Evolutionary conservation across 2,113 vertebrate species (phyloP), one percentile per base, ranked within the genome.

Genomic region (Blennius ocellaris): DNA sequence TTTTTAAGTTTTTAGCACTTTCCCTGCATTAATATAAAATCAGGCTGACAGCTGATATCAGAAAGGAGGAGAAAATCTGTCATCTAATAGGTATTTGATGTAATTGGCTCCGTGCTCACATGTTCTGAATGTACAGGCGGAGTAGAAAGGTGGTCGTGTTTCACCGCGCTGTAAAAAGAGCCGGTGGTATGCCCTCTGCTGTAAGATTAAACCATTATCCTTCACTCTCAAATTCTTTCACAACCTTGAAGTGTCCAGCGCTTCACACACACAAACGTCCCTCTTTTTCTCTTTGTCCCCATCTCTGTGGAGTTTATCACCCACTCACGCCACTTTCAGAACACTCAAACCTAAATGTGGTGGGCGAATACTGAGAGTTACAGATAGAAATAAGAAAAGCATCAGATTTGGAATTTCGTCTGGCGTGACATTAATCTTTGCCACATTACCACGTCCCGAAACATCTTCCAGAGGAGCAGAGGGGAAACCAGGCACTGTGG

Each of bases 391-490:
- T 0, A 45, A 1, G 51, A 55, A 56, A 69, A 47, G 83, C 49
- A 71, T 66, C 21, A 70, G 64, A 62, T 74, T 82, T 62, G 79
- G 72, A 49, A 81, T 89, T 80, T 74, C 54, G 40, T 0, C 79
- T 66, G 48, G 38, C 54, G 37, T 36, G 9, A 47, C 45, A 72
- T 63, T 76, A 83, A 83, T 87, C 77, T 75, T 75, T 40, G 41
- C 52, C 76, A 82, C 78, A 77, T 87, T 86, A 89, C 39, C 80
- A 68, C 79, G 52, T 87, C 81, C 57, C 70, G 85, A 89, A 74
- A 59, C 16, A 49, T 9, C 16, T 16, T 16, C 14, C 11, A 38
- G 38, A 58, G 17, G 59, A 8, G 63, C 37, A 16, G 51, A 54
- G 51, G 14, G 43, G 49, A 61, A 67, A 51, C 6, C 37, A 15